These are phyloP conservation scores for Eidolon dupreanum DNA, from an alignment of 2,797 vertebrate species.

Conservation along the genomic window DNA sequence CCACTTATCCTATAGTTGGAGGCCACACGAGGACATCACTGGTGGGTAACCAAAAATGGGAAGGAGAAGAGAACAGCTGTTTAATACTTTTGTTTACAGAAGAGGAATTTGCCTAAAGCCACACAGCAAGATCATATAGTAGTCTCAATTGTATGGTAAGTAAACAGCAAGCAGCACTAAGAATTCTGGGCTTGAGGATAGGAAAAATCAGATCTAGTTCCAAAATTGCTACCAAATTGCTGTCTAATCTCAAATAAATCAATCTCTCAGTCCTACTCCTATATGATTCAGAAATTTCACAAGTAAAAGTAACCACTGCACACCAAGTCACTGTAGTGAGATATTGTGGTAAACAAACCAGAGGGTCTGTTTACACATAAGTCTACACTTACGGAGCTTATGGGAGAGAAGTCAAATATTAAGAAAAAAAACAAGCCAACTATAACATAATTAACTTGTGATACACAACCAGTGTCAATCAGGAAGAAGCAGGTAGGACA, in stretches of 20 bases:
- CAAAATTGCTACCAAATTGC: conserved; percentile 7
- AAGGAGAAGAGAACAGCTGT: not conserved
- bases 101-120: not conserved
- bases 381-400: not conserved
- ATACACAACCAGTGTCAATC: not conserved
- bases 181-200: not conserved
- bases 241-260: not conserved
- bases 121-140: not conserved
- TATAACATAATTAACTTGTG: conserved; percentile 23
- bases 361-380: not conserved
- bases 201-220: conserved; percentile 6
- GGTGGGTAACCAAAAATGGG: not conserved
- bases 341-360: not conserved
- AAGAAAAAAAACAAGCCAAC: conserved; percentile 9
- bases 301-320: conserved; percentile 2
- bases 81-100: conserved; percentile 17
- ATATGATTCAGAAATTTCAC: conserved; percentile 22
- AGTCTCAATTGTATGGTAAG: not conserved
- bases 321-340: not conserved
- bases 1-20: not conserved
- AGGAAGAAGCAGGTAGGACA: not conserved
- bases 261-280: not conserved
- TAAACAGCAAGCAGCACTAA: not conserved
- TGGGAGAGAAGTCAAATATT: not conserved
- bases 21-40: not conserved